Base-by-base conservation (phyloP, 2,113 vertebrate species). In the Sciurus niger region DNA sequence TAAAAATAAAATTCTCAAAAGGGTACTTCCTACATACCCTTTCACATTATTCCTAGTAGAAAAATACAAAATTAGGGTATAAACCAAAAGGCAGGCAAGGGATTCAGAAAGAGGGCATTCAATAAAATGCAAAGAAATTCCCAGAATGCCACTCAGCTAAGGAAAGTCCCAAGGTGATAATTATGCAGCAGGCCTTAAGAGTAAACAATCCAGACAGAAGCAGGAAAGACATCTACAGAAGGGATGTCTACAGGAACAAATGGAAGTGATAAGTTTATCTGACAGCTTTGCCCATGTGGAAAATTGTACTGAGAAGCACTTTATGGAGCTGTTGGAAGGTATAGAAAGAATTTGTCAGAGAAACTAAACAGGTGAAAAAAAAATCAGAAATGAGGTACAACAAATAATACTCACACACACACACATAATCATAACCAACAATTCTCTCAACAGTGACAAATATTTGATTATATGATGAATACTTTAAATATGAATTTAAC, bases 271-370 rank as follows among this genome's bases (percentile, higher is more conserved):
- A 92, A 86, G 60, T 95, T 90, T 84, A 97, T 91, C 92, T 93
- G 94, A 95, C 87, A 96, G 80, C 84, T 87, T 17, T 96, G 96
- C 63, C 82, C 87, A 94, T 80, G 90, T 87, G 80, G 88, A 96
- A 96, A 97, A 95, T 24, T 96, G 60, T 51, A 92, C 84, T 68
- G 48, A 90, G 87, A 89, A 90, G 65, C 70, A 92, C 76, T 95
- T 96, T 78, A 79, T 43, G 24, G 46, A 95, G 84, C 84, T 53
- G 79, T 78, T 90, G 32, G 37, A 84, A 76, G 67, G 46, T 53
- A 96, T 1, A 86, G 70, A 78, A 83, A 95, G 74, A 73, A 17
- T 80, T 60, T 28, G 53, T 73, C 80, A 68, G 74, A 84, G n/a
- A 68, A 74, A 76, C 32, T n/a, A 85, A 91, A 10, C 48, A 95